A percentile compares a stretch with the other conserved stretches of the same genome.
Conservation (phyloP, 2,113 vertebrate genomes). For the Accipiter virgatus region DNA sequence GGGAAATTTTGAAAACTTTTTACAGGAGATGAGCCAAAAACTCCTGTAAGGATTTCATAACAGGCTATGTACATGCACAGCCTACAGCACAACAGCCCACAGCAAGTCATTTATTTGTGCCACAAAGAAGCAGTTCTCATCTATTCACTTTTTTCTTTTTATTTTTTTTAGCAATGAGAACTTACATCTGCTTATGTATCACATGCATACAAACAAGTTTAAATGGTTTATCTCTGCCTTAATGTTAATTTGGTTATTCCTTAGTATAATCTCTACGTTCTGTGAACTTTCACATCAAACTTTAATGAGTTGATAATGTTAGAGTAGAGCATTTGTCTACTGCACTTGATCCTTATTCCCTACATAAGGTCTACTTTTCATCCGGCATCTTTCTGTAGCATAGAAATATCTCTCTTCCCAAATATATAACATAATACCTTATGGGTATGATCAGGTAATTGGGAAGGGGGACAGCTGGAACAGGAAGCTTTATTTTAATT, state of each 20-base stretch:
- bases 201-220: neutral
- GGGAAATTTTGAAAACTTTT: neutral
- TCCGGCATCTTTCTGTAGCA: accelerated
- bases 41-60: neutral
- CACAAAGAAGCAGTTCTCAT: neutral
- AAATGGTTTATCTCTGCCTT: neutral
- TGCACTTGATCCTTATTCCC: neutral
- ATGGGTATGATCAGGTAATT: neutral
- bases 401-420: neutral
- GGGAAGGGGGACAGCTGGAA: neutral
- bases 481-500: neutral
- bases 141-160: neutral
- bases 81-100: neutral
- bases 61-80: neutral
- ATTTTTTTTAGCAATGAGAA: neutral
- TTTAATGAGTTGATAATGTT: neutral
- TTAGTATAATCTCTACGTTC: neutral
- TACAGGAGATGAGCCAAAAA: neutral
- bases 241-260: neutral
- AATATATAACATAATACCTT: neutral
- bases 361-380: neutral
- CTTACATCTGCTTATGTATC: neutral
- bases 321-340: neutral
- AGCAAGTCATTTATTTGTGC: neutral
- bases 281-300: neutral